phyloP scores from a whole-genome alignment of 2,888 invertebrate genomes.

The Tiphia femorata region DNA sequence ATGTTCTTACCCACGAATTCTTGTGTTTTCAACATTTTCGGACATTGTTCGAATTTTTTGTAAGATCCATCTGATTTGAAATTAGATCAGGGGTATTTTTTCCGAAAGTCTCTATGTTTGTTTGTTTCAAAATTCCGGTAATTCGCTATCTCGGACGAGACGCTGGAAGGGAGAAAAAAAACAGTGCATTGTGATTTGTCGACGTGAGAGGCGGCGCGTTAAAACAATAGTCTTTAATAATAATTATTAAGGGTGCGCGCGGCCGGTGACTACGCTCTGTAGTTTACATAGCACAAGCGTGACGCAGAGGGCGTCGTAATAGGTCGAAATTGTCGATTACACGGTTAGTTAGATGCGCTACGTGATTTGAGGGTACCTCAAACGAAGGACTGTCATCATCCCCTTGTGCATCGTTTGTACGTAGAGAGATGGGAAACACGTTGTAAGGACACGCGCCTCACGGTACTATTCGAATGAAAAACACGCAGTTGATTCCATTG shows the following conservation, averaged over 20 bases:
- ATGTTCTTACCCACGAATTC: too few species aligned
- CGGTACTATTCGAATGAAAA: slow-evolving; percentile 3
- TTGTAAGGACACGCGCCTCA: slow-evolving; percentile 14
- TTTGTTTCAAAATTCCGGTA: too few species aligned
- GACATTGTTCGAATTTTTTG: too few species aligned
- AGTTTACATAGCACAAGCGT: slow-evolving; percentile 14
- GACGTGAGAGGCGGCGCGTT: background rate
- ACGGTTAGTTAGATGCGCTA: slow-evolving; percentile 66
- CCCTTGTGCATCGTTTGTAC: slow-evolving; percentile 21
- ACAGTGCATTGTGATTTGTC: too few species aligned
- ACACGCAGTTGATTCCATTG: background rate
- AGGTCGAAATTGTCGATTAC: slow-evolving; percentile 64
- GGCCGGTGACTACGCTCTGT: slow-evolving; percentile 5
- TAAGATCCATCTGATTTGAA: too few species aligned
- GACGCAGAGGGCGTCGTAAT: slow-evolving; percentile 49
- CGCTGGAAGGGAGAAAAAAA: too few species aligned
- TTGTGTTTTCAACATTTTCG: too few species aligned
- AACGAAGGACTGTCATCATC: slow-evolving; percentile 48
- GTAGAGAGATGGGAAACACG: slow-evolving; percentile 15
- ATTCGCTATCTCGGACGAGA: too few species aligned
- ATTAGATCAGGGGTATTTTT: too few species aligned
- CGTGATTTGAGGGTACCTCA: slow-evolving; percentile 60
- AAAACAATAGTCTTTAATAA: slow-evolving; percentile 25
- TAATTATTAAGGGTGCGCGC: slow-evolving; percentile 12
- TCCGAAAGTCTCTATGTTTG: too few species aligned